Conservation (phyloP, 2,113 vertebrate species). For the Prietella phreatophila region DNA sequence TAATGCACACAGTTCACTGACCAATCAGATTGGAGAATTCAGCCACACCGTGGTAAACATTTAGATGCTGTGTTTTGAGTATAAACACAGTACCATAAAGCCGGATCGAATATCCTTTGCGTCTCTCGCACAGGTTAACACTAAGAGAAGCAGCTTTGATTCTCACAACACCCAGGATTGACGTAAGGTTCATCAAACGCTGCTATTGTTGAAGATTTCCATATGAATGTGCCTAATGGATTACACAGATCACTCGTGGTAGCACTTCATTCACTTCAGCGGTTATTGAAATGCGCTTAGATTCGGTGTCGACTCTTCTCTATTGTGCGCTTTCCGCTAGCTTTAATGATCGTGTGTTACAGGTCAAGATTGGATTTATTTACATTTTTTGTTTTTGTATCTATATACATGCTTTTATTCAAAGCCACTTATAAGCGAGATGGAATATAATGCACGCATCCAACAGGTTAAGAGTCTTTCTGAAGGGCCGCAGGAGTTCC, state of each 20-base stretch:
- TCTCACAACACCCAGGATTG: conserved; percentile 2
- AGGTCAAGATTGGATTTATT: background rate
- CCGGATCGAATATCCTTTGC: background rate
- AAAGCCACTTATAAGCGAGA: too few relatives aligned
- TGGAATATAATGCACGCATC: background rate
- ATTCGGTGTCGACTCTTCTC: background rate
- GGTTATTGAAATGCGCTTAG: conserved; percentile 42
- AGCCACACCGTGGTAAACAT: background rate
- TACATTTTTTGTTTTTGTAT: too few relatives aligned
- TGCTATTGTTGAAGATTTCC: conserved; percentile 33
- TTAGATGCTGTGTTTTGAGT: background rate
- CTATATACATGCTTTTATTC: background rate
- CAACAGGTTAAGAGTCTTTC: background rate
- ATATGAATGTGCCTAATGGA: conserved; percentile 41
- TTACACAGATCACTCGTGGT: conserved; percentile 23
- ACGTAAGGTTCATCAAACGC: conserved; percentile 33
- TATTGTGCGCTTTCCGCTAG: background rate
- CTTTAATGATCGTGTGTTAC: background rate
- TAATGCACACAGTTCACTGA: background rate
- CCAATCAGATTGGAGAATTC: background rate
- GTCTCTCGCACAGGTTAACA: background rate
- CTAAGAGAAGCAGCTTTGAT: background rate
- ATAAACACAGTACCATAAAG: background rate
- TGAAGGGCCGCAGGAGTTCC: background rate
- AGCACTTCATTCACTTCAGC: conserved; percentile 9